Evolutionary conservation across 1,140 invertebrate genomes (phyloP), one percentile per base, ranked within the genome.

Genomic region (Cydia amplana): DNA sequence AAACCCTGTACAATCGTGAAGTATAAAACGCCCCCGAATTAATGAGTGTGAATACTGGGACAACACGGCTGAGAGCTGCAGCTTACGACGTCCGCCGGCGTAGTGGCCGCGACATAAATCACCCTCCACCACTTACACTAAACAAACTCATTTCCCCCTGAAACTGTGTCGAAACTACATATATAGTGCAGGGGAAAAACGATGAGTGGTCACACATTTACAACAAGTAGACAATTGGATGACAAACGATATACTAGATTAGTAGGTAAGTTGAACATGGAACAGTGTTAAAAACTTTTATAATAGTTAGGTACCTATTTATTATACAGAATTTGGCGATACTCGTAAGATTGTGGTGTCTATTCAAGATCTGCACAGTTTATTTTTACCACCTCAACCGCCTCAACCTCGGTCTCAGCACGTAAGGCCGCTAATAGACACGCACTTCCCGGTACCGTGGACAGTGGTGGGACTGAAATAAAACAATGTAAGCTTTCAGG

Each of bases 401-500:
- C 64, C 28, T 32, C 32, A 70, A 70, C 28, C 65, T 70, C 28
- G 65, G 16, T 20, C 65, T 5, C 7, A 70, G 32, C 65, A 70
- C 75, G 76, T 78, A 73, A 78, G 77, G 20, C 76, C 76, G 73
- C 65, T 77, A 77, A 77, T 77, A 77, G 76, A 74, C 76, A 77
- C 76, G 75, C 78, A 83, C 84, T 88, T 87, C 85, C 84, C 83
- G 77, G 85, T 87, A 82, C 83, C 82, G 85, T 89, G 83, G 88
- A 85, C 84, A 85, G 86, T 86, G 82, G 81, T 83, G 77, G 76
- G 81, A 80, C 79, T 77, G 79, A 91, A 91, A 89, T 91, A 91
- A 89, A 87, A 89, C 87, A 91, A 88, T 89, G 87, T 89, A 86
- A 88, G 87, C 85, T 88, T 88, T 91, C 86, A 87, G 87, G 87